A percentile compares a stretch with the other conserved stretches of the same genome.
Conservation (phyloP, 2,888 invertebrate genomes). For the Caradrina clavipalpis region DNA sequence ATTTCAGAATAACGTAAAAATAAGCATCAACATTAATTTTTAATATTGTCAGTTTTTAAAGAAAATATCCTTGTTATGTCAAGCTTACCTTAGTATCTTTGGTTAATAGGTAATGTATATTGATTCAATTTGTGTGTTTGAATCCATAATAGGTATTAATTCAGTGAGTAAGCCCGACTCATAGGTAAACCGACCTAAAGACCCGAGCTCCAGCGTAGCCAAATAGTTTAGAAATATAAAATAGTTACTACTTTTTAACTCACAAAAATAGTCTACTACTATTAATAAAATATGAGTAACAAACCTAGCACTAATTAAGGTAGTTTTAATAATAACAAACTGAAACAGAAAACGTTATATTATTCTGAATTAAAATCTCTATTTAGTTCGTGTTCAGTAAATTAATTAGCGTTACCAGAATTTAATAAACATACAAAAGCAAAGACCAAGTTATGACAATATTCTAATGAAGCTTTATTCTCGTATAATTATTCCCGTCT, state of each 20-base stretch:
- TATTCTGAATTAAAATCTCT: no score
- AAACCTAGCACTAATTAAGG: no score
- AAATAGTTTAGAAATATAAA: background rate
- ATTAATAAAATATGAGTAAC: background rate
- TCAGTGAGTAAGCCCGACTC: background rate
- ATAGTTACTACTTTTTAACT: background rate
- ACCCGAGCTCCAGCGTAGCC: background rate
- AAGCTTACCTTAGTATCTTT: background rate
- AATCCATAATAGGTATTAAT: background rate
- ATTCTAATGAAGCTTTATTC: conserved; percentile 7
- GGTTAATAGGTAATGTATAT: background rate
- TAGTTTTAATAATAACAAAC: background rate
- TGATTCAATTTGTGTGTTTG: background rate
- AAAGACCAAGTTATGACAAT: background rate
- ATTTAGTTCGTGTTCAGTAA: background rate
- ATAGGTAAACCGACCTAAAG: background rate
- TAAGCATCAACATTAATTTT: no score
- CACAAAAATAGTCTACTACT: background rate
- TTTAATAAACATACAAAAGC: background rate
- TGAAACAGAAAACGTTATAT: no score
- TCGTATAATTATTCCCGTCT: conserved; percentile 24
- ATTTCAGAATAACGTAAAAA: no score
- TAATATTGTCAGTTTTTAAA: no score
- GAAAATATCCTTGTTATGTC: no score
- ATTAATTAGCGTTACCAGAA: background rate